Conservation (phyloP, 2,888 invertebrate species). For the Ypsolopha scabrella region DNA sequence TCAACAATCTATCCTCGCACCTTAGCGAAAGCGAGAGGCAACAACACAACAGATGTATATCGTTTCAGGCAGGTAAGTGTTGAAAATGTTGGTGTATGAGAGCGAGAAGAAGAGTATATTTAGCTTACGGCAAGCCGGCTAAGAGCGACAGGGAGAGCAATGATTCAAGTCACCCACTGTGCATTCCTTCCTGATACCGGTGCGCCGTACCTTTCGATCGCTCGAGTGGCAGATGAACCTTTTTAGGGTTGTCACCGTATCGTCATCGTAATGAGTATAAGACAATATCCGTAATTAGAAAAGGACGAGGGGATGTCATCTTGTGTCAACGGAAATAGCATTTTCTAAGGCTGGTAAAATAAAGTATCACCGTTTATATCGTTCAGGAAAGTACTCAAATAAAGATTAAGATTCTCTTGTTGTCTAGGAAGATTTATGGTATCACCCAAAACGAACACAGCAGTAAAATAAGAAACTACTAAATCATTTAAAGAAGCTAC, state of each 20-base stretch:
- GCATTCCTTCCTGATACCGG: slow-evolving; percentile 70
- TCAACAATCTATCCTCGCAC: slow-evolving; percentile 56
- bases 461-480: not conserved
- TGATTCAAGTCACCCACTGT: slow-evolving; percentile 66
- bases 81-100: slow-evolving; percentile 63
- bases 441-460: not conserved
- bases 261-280: slow-evolving; percentile 17
- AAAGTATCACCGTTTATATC: too few relatives aligned
- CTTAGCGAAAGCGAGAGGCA: slow-evolving; percentile 41
- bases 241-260: slow-evolving; percentile 61
- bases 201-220: slow-evolving; percentile 65
- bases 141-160: slow-evolving; percentile 55
- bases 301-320: too few relatives aligned
- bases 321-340: too few relatives aligned
- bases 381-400: too few relatives aligned
- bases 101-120: slow-evolving; percentile 57
- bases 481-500: not conserved
- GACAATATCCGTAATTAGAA: too few relatives aligned
- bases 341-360: too few relatives aligned
- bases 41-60: slow-evolving; percentile 67
- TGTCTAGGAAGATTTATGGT: not conserved
- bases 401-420: too few relatives aligned
- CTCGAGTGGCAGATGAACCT: slow-evolving; percentile 71
- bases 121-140: slow-evolving; percentile 61
- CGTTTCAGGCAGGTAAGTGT: slow-evolving; percentile 69